These are phyloP conservation scores for Cyclopterus lumpus DNA, from an alignment of 2,797 vertebrate species.

Conservation along the genomic window DNA sequence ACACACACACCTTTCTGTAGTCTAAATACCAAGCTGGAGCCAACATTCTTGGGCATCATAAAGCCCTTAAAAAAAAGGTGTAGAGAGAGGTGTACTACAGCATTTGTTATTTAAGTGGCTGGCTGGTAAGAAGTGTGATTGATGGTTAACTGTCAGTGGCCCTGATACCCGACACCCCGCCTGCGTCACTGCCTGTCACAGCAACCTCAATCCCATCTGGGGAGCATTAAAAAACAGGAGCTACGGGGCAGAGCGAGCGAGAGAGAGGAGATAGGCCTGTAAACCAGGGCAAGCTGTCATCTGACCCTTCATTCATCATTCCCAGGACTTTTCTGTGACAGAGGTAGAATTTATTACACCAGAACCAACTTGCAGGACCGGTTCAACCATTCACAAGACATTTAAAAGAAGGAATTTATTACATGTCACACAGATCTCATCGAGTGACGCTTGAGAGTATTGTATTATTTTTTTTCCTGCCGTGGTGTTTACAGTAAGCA, in stretches of 20 bases:
- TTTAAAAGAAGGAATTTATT: constrained; percentile 18
- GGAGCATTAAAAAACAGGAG: constrained; percentile 74
- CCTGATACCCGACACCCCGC: constrained; percentile 75
- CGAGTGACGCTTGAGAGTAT: constrained; percentile 4
- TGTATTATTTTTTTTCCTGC: background rate
- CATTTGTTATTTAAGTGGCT: constrained; percentile 61
- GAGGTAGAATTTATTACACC: constrained; percentile 57
- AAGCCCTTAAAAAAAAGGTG: constrained; percentile 29
- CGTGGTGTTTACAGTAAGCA: background rate
- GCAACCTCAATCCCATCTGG: constrained; percentile 77
- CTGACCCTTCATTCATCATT: constrained; percentile 70
- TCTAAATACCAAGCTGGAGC: constrained; percentile 27
- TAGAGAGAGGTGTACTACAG: constrained; percentile 42
- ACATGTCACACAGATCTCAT: constrained; percentile 26
- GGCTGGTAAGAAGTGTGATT: constrained; percentile 68
- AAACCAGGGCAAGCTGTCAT: constrained; percentile 70
- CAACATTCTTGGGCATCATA: constrained; percentile 42
- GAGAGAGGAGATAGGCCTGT: constrained; percentile 47
- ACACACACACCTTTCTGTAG: background rate
- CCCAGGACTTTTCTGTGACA: constrained; percentile 54
- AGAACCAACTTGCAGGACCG: constrained; percentile 25
- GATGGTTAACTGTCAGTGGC: constrained; percentile 72
- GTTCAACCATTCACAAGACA: constrained; percentile 39
- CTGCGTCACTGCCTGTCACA: constrained; percentile 76
- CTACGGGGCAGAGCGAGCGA: constrained; percentile 38